These are phyloP conservation scores for Murina feae DNA, from an alignment of 2,113 vertebrate genomes.

Conservation along the genomic window DNA sequence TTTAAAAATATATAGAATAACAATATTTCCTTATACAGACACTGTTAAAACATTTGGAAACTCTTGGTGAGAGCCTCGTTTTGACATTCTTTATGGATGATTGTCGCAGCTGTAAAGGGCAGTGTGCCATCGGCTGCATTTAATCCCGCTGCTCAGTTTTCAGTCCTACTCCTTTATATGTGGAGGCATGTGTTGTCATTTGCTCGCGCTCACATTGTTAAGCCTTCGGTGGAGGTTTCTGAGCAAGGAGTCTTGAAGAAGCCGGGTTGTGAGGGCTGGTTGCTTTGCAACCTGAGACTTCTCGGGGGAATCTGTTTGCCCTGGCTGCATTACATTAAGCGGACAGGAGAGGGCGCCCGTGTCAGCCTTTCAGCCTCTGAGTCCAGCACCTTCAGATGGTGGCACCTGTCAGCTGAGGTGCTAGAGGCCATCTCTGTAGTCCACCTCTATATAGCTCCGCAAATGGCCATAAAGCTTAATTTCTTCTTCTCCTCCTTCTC, in stretches of 20 bases:
- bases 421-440: not conserved
- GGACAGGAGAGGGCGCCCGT: conserved; percentile 21
- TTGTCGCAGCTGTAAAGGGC: not conserved
- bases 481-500: not conserved
- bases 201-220: not conserved
- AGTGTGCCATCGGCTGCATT: not conserved
- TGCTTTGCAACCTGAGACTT: not conserved
- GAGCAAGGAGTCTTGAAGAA: not conserved
- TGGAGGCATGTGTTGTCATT: not conserved
- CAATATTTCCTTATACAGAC: not conserved
- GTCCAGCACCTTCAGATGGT: too few relatives aligned
- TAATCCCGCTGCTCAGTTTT: not conserved
- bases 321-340: accelerated
- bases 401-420: not conserved
- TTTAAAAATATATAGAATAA: not conserved
- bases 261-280: not conserved
- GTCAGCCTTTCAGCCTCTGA: not conserved
- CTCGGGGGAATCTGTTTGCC: not conserved
- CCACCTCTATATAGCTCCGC: accelerated
- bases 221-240: not conserved
- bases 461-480: not conserved
- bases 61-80: not conserved
- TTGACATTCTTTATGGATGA: not conserved
- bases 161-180: not conserved
- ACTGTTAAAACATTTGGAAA: not conserved